Percentiles rank a stretch among this genome's conserved stretches.
Conservation (phyloP, 1,140 invertebrate genomes). For the Calosoma granatense region DNA sequence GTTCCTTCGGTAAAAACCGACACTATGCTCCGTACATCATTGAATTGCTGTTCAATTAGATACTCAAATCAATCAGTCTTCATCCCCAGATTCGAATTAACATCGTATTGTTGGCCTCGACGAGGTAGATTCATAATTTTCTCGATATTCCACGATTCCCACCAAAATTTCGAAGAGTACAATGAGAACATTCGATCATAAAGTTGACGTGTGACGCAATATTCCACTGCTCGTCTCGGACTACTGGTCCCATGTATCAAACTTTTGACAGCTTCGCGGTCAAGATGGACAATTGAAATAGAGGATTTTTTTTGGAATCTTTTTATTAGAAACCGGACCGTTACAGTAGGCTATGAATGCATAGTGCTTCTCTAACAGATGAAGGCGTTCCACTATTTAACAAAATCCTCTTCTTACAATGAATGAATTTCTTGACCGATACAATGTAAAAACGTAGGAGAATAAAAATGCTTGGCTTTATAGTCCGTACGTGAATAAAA, state of each 20-base stretch:
- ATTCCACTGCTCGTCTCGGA: neutral
- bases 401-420: too few species aligned
- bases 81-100: neutral
- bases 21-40: neutral
- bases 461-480: too few species aligned
- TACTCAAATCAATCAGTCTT: neutral
- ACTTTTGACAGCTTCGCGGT: neutral
- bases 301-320: neutral
- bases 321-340: neutral
- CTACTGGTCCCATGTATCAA: neutral
- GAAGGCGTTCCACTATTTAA: neutral
- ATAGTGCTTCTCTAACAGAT: neutral
- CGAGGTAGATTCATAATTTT: too few species aligned
- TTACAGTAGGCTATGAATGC: neutral
- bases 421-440: too few species aligned
- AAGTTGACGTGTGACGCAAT: neutral
- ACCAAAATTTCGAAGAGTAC: neutral
- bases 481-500: too few species aligned
- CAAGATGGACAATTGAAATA: slow-evolving; percentile 2
- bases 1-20: too few species aligned
- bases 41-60: neutral
- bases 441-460: too few species aligned
- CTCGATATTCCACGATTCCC: neutral
- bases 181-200: neutral
- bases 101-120: neutral